phyloP scores from a whole-genome alignment of 2,113 vertebrate genomes.

The Australoheros scitulus region DNA sequence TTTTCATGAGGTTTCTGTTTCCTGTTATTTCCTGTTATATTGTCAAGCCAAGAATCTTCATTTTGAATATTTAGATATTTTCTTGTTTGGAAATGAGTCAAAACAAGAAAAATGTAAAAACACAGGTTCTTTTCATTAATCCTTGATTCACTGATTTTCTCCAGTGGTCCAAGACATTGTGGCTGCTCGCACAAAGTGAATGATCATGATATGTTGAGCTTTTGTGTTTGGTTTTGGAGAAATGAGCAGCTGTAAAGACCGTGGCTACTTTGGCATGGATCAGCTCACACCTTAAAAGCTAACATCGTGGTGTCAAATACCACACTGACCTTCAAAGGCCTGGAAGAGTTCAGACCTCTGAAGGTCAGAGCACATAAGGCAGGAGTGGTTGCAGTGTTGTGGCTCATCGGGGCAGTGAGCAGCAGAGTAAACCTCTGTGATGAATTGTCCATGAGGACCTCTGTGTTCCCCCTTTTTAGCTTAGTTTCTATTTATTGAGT shows the following conservation, averaged over 20 bases:
- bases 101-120: neutral
- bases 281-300: neutral
- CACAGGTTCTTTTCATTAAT: neutral
- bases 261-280: neutral
- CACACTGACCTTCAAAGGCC: neutral
- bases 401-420: neutral
- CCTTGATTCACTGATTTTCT: neutral
- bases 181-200: neutral
- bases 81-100: neutral
- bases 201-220: neutral
- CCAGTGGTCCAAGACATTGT: neutral
- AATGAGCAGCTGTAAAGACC: neutral
- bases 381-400: too few species aligned
- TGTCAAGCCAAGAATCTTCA: neutral
- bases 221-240: neutral
- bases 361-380: neutral
- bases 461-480: neutral
- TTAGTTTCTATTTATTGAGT: too few species aligned
- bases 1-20: neutral
- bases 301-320: neutral
- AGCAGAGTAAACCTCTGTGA: neutral
- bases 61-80: neutral
- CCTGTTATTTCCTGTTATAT: accelerated
- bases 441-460: neutral
- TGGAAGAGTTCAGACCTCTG: neutral